Evolutionary conservation across 2,113 vertebrate species (phyloP).

Genomic region (Dryoscopus gambensis): DNA sequence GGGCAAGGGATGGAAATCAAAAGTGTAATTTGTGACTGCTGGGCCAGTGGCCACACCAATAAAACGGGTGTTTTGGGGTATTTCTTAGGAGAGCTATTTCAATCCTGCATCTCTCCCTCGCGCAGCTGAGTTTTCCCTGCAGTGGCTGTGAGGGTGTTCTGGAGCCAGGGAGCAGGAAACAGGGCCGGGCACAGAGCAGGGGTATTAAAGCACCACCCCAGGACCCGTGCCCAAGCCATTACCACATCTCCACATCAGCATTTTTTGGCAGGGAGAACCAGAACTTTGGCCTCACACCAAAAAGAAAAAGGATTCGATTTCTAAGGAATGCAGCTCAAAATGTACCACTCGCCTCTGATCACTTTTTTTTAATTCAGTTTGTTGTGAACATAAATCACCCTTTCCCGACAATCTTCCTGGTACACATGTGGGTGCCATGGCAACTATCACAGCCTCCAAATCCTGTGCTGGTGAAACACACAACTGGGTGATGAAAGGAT

Average conservation of each 20-base stretch:
- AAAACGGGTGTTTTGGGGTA: not conserved
- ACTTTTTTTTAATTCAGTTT: not conserved
- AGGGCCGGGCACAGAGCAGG: not conserved
- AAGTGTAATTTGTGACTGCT: not conserved
- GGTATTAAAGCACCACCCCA: not conserved
- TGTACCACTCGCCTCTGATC: not conserved
- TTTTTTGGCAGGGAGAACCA: not conserved
- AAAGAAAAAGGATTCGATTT: not conserved
- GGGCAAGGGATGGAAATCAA: not conserved
- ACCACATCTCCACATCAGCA: not conserved
- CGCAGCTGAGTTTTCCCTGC: not conserved
- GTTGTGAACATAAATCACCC: slow-evolving; percentile 33
- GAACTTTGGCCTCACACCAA: not conserved
- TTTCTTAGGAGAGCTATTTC: not conserved
- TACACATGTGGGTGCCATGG: slow-evolving; percentile 42
- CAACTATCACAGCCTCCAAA: slow-evolving; percentile 31
- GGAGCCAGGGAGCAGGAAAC: not conserved
- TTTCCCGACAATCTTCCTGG: not conserved
- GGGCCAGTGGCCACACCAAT: not conserved
- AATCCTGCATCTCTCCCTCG: not conserved
- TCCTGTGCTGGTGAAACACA: slow-evolving; percentile 24
- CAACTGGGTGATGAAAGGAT: slow-evolving; percentile 4
- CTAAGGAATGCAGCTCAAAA: not conserved
- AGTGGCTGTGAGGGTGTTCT: not conserved
- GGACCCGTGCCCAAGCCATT: not conserved